Percentiles rank a stretch among this genome's conserved stretches.
Conservation (phyloP, 2,888 invertebrate species). For the Plagodis pulveraria region DNA sequence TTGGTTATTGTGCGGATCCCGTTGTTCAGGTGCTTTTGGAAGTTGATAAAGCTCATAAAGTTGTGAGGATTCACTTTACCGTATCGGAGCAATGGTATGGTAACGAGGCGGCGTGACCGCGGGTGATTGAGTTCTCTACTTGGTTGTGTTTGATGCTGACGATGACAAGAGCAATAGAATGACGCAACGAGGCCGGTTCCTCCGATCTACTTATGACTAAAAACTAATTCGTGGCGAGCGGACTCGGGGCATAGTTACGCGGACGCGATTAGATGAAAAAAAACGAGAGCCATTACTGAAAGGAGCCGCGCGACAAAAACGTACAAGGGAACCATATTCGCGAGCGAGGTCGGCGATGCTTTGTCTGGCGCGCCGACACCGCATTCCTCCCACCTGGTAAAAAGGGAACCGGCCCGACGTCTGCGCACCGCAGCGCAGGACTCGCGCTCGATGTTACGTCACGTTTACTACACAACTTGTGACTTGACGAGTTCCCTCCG, state of each 20-base stretch:
- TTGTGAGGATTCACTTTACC: neutral
- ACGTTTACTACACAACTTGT: neutral
- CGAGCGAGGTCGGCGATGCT: conserved; percentile 33
- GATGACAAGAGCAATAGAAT: conserved; percentile 10
- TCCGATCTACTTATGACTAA: conserved; percentile 40
- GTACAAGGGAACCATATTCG: conserved; percentile 51
- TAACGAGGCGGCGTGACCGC: no score
- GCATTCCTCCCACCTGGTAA: conserved; percentile 21
- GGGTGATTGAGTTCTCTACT: no score
- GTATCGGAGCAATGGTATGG: no score
- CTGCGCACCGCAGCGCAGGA: no score
- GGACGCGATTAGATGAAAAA: conserved; percentile 64
- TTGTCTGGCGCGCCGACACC: conserved; percentile 40
- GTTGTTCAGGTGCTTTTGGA: conserved; percentile 6
- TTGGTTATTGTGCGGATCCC: conserved; percentile 27
- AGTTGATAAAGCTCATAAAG: conserved; percentile 6
- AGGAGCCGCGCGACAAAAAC: conserved; percentile 67
- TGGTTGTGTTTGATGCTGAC: neutral
- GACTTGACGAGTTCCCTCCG: no score
- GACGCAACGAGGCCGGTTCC: conserved; percentile 45
- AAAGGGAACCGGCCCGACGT: conserved; percentile 7
- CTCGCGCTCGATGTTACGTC: neutral
- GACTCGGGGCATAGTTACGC: conserved; percentile 53
- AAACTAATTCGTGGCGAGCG: conserved; percentile 55
- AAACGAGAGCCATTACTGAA: conserved; percentile 67